These are phyloP conservation scores for Xestobium rufovillosum DNA, from an alignment of 2,888 invertebrate genomes.

Conservation along the genomic window DNA sequence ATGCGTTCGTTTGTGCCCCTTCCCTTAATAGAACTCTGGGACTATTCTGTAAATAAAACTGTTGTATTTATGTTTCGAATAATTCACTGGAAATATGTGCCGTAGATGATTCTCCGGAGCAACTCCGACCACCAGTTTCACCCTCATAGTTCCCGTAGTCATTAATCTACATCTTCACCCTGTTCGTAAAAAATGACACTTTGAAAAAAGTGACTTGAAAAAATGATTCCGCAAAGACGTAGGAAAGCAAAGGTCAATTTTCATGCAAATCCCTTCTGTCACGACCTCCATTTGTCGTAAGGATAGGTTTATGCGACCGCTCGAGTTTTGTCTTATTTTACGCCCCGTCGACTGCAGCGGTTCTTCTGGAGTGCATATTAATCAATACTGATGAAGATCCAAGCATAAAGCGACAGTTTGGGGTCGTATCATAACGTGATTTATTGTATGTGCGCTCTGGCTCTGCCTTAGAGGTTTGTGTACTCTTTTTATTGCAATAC, in stretches of 20 bases:
- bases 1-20: too few species aligned
- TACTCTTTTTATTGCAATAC: slow-evolving; percentile 1
- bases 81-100: too few species aligned
- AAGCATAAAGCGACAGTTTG: slow-evolving; percentile 29
- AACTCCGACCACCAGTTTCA: too few species aligned
- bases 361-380: slow-evolving; percentile 32
- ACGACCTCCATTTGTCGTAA: slow-evolving; percentile 34
- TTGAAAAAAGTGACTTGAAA: too few species aligned
- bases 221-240: slow-evolving; percentile 22
- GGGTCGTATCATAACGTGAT: slow-evolving; percentile 28
- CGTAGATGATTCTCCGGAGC: too few species aligned
- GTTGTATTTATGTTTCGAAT: too few species aligned
- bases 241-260: slow-evolving; percentile 34
- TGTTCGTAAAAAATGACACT: not conserved
- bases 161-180: slow-evolving; percentile 1
- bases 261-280: slow-evolving; percentile 37
- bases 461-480: not conserved
- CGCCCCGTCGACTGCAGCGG: slow-evolving; percentile 33
- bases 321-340: slow-evolving; percentile 35
- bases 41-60: too few species aligned
- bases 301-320: slow-evolving; percentile 25
- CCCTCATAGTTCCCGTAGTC: too few species aligned
- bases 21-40: too few species aligned
- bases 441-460: slow-evolving; percentile 25
- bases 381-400: slow-evolving; percentile 35